A percentile compares a stretch with the other conserved stretches of the same genome.
phyloP scores from a whole-genome alignment of 2,888 invertebrate species.

The Drosophila austrosaltans region DNA sequence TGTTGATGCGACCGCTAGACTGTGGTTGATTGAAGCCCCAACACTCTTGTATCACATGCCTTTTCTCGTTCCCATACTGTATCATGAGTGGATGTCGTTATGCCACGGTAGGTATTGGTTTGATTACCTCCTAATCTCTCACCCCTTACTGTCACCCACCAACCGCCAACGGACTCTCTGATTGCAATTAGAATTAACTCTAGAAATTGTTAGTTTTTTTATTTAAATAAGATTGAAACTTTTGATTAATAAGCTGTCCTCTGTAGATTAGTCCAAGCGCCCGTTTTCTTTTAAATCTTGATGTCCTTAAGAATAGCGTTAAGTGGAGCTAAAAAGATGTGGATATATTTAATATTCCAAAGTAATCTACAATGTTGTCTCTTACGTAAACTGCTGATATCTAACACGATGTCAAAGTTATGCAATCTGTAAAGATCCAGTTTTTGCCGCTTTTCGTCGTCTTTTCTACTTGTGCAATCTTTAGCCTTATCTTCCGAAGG shows the following conservation, averaged over 20 bases:
- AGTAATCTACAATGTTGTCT: not conserved
- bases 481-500: not conserved
- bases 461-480: not conserved
- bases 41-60: not conserved
- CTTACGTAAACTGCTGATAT: slow-evolving; percentile 47
- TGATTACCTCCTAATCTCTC: not conserved
- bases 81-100: not conserved
- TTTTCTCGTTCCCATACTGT: not conserved
- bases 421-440: slow-evolving; percentile 40
- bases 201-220: too few species aligned
- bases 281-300: not conserved
- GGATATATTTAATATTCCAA: not conserved
- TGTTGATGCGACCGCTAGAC: slow-evolving; percentile 56
- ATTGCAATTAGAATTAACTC: too few species aligned
- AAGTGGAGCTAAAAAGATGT: slow-evolving; percentile 36
- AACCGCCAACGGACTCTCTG: too few species aligned
- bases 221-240: too few species aligned
- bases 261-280: too few species aligned
- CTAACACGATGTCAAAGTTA: slow-evolving; percentile 43
- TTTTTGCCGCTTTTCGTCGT: not conserved
- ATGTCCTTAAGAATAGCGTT: slow-evolving; percentile 29
- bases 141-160: too few species aligned
- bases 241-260: too few species aligned
- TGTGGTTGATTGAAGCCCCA: slow-evolving; percentile 57
- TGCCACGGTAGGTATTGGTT: not conserved